These are phyloP conservation scores for Psilopogon haemacephalus DNA, from an alignment of 2,113 vertebrate species.

Conservation along the genomic window DNA sequence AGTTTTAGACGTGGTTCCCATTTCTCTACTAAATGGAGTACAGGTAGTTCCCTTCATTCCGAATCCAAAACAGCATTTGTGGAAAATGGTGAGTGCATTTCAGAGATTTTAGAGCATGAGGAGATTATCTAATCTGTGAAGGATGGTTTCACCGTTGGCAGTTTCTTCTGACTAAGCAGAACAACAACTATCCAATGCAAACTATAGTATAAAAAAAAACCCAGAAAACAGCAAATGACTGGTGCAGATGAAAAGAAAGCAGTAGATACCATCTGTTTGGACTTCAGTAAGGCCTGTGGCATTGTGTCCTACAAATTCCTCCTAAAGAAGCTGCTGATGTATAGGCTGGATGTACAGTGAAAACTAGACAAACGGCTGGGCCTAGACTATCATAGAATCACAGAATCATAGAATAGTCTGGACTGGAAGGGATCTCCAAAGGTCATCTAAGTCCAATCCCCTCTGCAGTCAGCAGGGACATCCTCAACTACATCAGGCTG, in stretches of 20 bases:
- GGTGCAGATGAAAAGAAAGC: background rate
- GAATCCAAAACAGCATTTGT: background rate
- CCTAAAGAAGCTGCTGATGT: background rate
- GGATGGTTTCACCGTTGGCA: background rate
- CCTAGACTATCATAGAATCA: no score
- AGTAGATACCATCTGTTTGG: background rate
- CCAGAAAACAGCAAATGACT: background rate
- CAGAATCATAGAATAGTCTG: no score
- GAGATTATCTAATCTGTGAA: background rate
- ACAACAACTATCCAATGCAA: background rate
- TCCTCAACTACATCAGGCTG: no score
- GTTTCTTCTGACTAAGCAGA: background rate
- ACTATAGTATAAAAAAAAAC: background rate
- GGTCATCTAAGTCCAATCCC: no score
- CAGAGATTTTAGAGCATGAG: background rate
- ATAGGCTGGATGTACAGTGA: background rate
- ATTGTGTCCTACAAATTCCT: background rate
- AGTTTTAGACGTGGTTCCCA: background rate
- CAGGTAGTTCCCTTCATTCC: background rate
- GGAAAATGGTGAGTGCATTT: background rate
- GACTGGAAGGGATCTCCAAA: no score
- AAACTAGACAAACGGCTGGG: rapidly evolving
- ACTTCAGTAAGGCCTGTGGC: background rate
- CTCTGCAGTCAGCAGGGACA: no score
- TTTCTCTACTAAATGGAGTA: background rate